Percentiles rank a stretch among this genome's conserved stretches.
Conservation (phyloP, 2,797 vertebrate genomes). For the Hemitrygon akajei region DNA sequence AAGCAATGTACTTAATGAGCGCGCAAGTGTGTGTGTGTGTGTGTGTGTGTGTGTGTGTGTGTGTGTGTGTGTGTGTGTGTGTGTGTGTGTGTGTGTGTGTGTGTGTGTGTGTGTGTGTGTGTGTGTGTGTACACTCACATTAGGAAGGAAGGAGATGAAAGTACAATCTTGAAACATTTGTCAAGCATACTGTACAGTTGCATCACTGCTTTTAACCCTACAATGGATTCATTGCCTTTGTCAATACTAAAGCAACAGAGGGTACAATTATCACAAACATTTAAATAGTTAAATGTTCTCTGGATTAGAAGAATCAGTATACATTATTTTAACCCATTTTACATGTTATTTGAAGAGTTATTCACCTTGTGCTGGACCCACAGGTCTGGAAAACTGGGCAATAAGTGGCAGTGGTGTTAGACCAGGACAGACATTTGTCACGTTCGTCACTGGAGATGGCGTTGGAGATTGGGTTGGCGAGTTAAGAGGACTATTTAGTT, state of each 20-base stretch:
- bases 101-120: too few species aligned
- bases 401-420: slow-evolving; percentile 86
- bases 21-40: too few species aligned
- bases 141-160: not conserved
- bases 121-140: not conserved
- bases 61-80: too few species aligned
- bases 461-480: slow-evolving; percentile 92
- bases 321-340: not conserved
- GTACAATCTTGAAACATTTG: not conserved
- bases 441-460: slow-evolving; percentile 81
- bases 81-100: too few species aligned
- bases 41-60: too few species aligned
- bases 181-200: not conserved
- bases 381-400: slow-evolving; percentile 81
- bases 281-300: not conserved
- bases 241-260: not conserved
- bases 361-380: slow-evolving; percentile 84
- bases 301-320: not conserved
- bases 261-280: not conserved
- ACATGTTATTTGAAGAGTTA: not conserved
- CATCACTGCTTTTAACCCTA: not conserved
- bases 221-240: not conserved
- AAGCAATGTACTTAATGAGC: not conserved
- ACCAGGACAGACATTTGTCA: slow-evolving; percentile 83
- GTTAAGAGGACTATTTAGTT: slow-evolving; percentile 81